Evolutionary conservation across 2,797 vertebrate genomes (phyloP).

Genomic region (Macropodus opercularis): DNA sequence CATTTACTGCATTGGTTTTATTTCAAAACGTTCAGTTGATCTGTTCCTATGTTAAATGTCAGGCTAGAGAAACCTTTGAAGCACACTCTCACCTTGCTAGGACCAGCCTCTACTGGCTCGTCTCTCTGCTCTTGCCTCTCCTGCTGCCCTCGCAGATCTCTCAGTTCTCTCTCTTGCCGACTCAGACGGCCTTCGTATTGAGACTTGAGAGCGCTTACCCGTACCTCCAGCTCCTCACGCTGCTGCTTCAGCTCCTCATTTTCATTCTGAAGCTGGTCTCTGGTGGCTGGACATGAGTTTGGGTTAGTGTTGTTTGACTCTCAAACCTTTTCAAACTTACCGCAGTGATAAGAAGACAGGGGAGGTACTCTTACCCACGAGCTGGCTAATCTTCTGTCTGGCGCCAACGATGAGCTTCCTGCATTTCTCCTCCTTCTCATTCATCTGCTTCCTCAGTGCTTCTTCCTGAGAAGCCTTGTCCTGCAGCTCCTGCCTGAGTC

Average conservation of each 20-base stretch:
- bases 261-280: conserved; percentile 90
- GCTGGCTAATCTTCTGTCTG: conserved; percentile 92
- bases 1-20: too few relatives aligned
- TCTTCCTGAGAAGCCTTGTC: conserved; percentile 90
- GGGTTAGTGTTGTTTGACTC: too few relatives aligned
- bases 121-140: conserved; percentile 94
- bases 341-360: too few relatives aligned
- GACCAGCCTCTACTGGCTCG: conserved; percentile 86
- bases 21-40: too few relatives aligned
- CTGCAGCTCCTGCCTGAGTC: conserved; percentile 90
- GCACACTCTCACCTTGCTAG: conserved; percentile 84
- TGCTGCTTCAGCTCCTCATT: conserved; percentile 94
- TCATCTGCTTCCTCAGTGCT: conserved; percentile 89
- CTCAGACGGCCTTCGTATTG: conserved; percentile 96
- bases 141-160: conserved; percentile 90
- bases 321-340: too few relatives aligned
- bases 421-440: conserved; percentile 95
- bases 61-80: neutral
- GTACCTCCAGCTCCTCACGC: conserved; percentile 93
- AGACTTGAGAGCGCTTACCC: conserved; percentile 93
- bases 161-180: conserved; percentile 92
- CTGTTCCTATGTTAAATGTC: too few relatives aligned
- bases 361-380: conserved; percentile 78
- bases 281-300: conserved; percentile 76
- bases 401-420: conserved; percentile 90